Evolutionary conservation across 1,140 invertebrate species (phyloP), one percentile per base, ranked within the genome.

Genomic region (Saccostrea glomerata): DNA sequence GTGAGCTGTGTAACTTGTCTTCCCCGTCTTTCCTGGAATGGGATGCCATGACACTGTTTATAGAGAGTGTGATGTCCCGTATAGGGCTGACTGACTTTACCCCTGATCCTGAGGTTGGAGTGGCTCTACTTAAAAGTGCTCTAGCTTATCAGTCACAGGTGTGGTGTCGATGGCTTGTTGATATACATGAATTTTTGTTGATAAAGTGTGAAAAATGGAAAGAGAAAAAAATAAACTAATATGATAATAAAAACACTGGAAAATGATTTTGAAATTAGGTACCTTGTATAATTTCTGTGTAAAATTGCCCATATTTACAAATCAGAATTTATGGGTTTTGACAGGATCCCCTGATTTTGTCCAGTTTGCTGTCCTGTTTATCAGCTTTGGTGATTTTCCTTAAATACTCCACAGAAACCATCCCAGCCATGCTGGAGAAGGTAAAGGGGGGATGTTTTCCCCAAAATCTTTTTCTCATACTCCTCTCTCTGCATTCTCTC

Each of bases 311-410:
- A 7, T 47, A 47, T 47, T 47, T 47, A 47, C 9, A 47, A 47
- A 47, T 0, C 47, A 47, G 6, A 63, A 30, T 36, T 30, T 58
- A 36, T 12, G 82, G 55, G 11, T 30, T 55, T 88, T 91, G 93
- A 15, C 92, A 95, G 94, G 95, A 95, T 91, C 94, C 94, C 6
- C 85, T 98, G 82, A 96, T 98, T 40, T 94, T 98, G 17, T 98
- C 98, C 0, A 96, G 97, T 83, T 93, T 98, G 60, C 95, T 99
- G 2, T 98, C 98, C 0, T 98, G 98, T 93, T 97, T 98, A 87
- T 98, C 98, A 23, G 97, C 97, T 0, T 95, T 99, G 0, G 98
- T 98, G 94, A 97, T 98, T 13, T 98, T 98, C 94, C 95, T 98
- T 23, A 97, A 97, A 91, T 89, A 98, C 97, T 97, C 97, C 0